phyloP scores from a whole-genome alignment of 2,797 vertebrate species.

The Trachops cirrhosus region DNA sequence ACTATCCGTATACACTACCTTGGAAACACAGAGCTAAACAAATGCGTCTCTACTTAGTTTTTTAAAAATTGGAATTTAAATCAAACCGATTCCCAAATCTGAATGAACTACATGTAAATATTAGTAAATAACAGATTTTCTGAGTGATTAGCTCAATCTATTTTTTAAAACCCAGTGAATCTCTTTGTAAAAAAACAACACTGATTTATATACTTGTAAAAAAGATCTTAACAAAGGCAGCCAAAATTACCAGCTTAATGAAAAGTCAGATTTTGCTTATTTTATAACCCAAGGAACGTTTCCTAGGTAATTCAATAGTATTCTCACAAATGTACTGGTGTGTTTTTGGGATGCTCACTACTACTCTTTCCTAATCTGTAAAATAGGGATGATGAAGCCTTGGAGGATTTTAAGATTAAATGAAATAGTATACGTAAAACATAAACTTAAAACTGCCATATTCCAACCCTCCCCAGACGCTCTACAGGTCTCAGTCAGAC shows the following conservation, averaged over 20 bases:
- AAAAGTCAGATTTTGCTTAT: not conserved
- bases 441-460: not conserved
- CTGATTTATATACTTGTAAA: not conserved
- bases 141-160: not conserved
- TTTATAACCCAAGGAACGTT: not conserved
- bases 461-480: not conserved
- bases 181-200: not conserved
- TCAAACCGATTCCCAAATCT: not conserved
- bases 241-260: not conserved
- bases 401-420: not conserved
- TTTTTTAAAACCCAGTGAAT: not conserved
- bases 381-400: not conserved
- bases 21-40: not conserved
- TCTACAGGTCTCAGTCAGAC: rapidly evolving
- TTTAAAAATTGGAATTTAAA: not conserved
- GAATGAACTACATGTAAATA: not conserved
- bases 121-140: not conserved
- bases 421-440: not conserved
- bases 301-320: not conserved
- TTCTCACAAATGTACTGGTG: not conserved
- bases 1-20: not conserved
- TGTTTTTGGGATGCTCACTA: not conserved
- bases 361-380: not conserved
- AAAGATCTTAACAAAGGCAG: not conserved
- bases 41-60: not conserved